Evolutionary conservation across 2,888 invertebrate species (phyloP), one percentile per base, ranked within the genome.

Genomic region (Allygus modestus): DNA sequence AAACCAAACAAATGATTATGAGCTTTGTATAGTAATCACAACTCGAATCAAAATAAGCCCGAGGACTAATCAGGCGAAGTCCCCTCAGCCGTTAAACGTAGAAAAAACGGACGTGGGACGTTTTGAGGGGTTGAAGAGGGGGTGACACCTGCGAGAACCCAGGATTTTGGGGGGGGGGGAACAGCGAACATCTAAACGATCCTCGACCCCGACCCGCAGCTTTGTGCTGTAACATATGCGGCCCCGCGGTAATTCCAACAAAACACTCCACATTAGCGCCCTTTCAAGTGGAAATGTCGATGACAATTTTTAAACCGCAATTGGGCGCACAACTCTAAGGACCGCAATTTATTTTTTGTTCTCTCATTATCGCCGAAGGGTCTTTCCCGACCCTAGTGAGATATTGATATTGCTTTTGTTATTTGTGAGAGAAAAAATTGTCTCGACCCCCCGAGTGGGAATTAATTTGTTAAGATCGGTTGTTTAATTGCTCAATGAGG

Each of bases 1-100:
- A 82, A 82, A 31, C 20, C 82, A 71, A 82, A 82, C 82, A 82
- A 82, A 82, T 82, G 82, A 82, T 82, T 82, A 82, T 51, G 69
- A 82, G 71, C 73, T 82, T 82, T 82, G 71, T 82, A 51, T 71
- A 31, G 31, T 82, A 51, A 82, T 73, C 31, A 82, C 65, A n/a
- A n/a, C n/a, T 81, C 11, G 41, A 61, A 65, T 82, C 69, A 51
- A 82, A 82, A 58, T 41, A 31, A 69, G n/a, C 69, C 46, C 26
- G 73, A 33, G 20, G 71, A 43, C 73, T 65, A 83, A 83, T 83
- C 73, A 65, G 54, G 33, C 71, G 31, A 31, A 69, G 69, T 65
- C 73, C 26, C 81, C 46, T 61, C 81, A 71, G 46, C 82, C 82
- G 77, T 73, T 46, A 83, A 77, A 37, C 51, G 65, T 54, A 79